Evolutionary conservation across 2,888 invertebrate genomes (phyloP), one percentile per base, ranked within the genome.

Genomic region (Caenorhabditis virilis): DNA sequence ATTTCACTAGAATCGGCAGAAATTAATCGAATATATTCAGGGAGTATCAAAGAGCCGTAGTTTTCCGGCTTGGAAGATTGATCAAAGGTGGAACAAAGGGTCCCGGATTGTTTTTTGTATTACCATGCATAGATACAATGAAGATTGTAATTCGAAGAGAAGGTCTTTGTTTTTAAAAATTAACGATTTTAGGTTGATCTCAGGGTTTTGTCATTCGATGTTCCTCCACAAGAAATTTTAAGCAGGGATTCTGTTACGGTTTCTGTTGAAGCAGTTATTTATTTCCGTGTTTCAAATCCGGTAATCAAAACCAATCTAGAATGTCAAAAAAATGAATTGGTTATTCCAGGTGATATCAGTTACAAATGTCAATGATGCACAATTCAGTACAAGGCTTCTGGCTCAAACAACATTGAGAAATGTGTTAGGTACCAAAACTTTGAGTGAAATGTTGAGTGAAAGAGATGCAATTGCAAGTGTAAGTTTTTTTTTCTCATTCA

Each of bases 371-470:
- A 85, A 85, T 70, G 84, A 85, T 64, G 85, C 94, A 6, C 93
- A 95, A 84, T 93, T 95, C 85, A 93, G 93, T 68, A 95, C 95
- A 39, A 88, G 93, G 72, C 88, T 95, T 15, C 87, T 95, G 75
- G 87, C 86, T 20, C 86, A 87, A 56, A 76, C 76, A 9, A 85
- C 85, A 13, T 65, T 85, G 5, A 66, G 85, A 56, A 84, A 84
- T 60, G 82, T 83, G 9, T 63, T 84, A 20, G 83, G 84, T 38
- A 84, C 82, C 22, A 83, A 83, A 60, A 83, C 82, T 7, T 73
- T 84, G 33, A 73, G 77, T 47, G 83, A 83, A 59, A 83, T 83
- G 72, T 68, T 84, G 22, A 67, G 74, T 54, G 83, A 83, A 55
- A 62, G 84, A 22, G 81, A 83, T 59, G 72, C 74, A n/a, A 83